Percentiles rank a stretch among this genome's conserved stretches.
Conservation (phyloP, 2,797 vertebrate species). For the Coreius guichenoti region DNA sequence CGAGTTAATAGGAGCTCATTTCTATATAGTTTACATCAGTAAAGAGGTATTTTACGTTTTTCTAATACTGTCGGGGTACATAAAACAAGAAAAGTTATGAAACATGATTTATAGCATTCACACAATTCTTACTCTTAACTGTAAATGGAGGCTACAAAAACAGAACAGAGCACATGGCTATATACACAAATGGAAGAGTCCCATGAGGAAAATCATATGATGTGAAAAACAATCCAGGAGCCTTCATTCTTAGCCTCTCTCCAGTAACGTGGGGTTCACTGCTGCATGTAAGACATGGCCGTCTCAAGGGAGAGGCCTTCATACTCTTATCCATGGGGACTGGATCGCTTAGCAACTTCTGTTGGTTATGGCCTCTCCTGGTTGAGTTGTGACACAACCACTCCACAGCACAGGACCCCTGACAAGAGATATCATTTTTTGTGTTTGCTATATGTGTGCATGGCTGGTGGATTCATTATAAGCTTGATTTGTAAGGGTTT, state of each 20-base stretch:
- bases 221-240: slow-evolving; percentile 32
- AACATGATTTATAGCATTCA: neutral
- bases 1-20: neutral
- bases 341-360: slow-evolving; percentile 58
- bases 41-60: neutral
- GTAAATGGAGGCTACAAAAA: slow-evolving; percentile 28
- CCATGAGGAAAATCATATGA: slow-evolving; percentile 22
- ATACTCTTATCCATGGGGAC: slow-evolving; percentile 50
- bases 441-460: neutral
- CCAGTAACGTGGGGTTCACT: slow-evolving; percentile 37
- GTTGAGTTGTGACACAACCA: slow-evolving; percentile 26
- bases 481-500: too few species aligned
- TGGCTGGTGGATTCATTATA: neutral
- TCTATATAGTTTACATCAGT: neutral
- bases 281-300: slow-evolving; percentile 21
- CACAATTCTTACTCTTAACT: neutral
- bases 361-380: slow-evolving; percentile 52
- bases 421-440: slow-evolving; percentile 1
- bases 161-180: neutral
- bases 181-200: slow-evolving; percentile 24
- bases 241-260: slow-evolving; percentile 34
- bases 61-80: neutral
- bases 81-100: neutral
- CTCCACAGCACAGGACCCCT: slow-evolving; percentile 27
- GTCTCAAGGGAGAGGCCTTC: slow-evolving; percentile 40